A percentile compares a stretch with the other conserved stretches of the same genome.
Evolutionary conservation across 2,113 vertebrate genomes (phyloP).

Genomic region (Pandion haliaetus): DNA sequence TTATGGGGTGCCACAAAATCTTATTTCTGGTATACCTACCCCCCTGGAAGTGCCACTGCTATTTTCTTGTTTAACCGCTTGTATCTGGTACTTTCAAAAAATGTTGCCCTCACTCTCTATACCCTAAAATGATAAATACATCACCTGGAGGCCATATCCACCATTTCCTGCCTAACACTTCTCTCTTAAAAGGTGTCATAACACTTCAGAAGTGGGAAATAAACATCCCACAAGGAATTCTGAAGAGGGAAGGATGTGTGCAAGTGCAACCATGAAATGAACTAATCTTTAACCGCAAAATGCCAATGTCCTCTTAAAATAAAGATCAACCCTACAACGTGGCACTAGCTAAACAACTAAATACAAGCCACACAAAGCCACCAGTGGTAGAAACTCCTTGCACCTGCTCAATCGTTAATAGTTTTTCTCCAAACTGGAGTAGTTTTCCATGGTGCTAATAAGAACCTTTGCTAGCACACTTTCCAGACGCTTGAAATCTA

Average conservation of each 20-base stretch:
- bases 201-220: neutral
- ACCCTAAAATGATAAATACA: neutral
- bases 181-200: neutral
- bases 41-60: neutral
- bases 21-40: neutral
- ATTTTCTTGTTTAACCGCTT: neutral
- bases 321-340: neutral
- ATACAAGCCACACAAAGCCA: neutral
- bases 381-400: neutral
- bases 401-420: neutral
- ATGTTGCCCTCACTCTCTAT: neutral
- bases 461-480: neutral
- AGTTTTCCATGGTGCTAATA: neutral
- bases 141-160: neutral
- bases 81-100: neutral
- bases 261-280: neutral
- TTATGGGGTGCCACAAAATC: neutral
- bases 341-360: neutral
- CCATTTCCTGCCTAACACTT: neutral
- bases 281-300: neutral
- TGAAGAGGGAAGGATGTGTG: neutral
- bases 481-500: neutral
- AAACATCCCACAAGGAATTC: neutral
- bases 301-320: neutral
- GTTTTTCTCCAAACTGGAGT: neutral